Evolutionary conservation across 1,140 invertebrate genomes (phyloP).

Genomic region (Spodoptera frugiperda): DNA sequence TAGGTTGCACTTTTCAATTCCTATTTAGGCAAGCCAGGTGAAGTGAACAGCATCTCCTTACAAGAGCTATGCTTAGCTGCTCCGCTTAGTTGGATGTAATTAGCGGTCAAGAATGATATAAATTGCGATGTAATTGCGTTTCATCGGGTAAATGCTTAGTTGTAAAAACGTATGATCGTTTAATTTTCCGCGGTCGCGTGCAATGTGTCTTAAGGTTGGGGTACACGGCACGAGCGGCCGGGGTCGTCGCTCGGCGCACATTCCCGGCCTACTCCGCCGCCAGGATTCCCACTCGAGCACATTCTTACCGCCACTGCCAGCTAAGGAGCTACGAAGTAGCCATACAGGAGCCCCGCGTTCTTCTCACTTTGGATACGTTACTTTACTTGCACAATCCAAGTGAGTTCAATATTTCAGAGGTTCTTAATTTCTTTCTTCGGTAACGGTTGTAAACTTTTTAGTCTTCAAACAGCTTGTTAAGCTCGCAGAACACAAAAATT

Average conservation of each 20-base stretch:
- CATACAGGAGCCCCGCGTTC: slow-evolving; percentile 5
- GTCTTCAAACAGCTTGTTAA: background rate
- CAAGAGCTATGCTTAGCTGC: slow-evolving; percentile 1
- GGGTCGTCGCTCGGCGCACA: slow-evolving; percentile 63
- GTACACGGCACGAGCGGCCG: slow-evolving; percentile 46
- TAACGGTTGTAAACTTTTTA: background rate
- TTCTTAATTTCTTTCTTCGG: background rate
- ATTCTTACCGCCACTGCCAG: slow-evolving; percentile 62
- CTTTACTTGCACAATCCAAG: background rate
- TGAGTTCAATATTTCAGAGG: background rate
- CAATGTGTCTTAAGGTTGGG: slow-evolving; percentile 30
- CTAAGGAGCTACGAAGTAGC: slow-evolving; percentile 50
- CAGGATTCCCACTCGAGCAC: slow-evolving; percentile 67
- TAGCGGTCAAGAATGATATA: slow-evolving; percentile 27
- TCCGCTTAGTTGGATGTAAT: slow-evolving; percentile 12
- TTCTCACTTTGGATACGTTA: slow-evolving; percentile 19
- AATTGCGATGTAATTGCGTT: slow-evolving; percentile 35
- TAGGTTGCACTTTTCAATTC: no score
- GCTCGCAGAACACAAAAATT: background rate
- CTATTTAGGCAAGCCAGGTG: no score
- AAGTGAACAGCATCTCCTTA: background rate
- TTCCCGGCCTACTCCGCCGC: slow-evolving; percentile 49
- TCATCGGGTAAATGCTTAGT: slow-evolving; percentile 27
- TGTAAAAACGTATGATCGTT: slow-evolving; percentile 38
- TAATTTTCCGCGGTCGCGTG: slow-evolving; percentile 21